A percentile compares a stretch with the other conserved stretches of the same genome.
Conservation (phyloP, 2,797 vertebrate genomes). For the Sciaenops ocellatus region DNA sequence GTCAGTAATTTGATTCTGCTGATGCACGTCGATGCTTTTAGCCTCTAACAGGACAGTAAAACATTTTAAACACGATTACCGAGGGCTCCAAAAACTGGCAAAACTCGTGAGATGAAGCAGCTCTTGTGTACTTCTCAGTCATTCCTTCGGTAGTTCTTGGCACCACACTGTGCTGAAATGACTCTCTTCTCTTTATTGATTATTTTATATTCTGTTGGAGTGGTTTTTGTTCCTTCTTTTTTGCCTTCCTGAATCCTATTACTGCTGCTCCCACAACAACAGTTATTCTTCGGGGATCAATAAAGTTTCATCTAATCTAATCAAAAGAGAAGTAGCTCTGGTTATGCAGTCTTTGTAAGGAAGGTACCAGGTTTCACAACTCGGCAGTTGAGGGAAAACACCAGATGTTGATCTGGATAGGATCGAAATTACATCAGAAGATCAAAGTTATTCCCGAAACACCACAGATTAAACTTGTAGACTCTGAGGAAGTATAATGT, state of each 20-base stretch:
- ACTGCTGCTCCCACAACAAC: slow-evolving; percentile 31
- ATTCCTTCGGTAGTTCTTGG: neutral
- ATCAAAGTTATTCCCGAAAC: neutral
- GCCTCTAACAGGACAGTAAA: neutral
- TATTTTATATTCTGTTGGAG: slow-evolving; percentile 52
- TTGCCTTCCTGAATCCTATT: slow-evolving; percentile 38
- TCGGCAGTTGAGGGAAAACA: neutral
- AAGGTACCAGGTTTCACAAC: slow-evolving; percentile 6
- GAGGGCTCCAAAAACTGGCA: neutral
- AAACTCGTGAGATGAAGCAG: neutral
- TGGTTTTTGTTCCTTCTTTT: slow-evolving; percentile 2
- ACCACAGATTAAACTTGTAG: neutral
- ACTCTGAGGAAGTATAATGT: too few species aligned
- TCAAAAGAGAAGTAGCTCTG: slow-evolving; percentile 31
- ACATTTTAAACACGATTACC: neutral
- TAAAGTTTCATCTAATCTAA: slow-evolving; percentile 55
- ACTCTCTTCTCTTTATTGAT: slow-evolving; percentile 35
- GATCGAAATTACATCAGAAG: neutral
- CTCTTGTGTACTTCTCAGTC: neutral
- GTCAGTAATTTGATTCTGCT: neutral
- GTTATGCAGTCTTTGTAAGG: slow-evolving; percentile 8
- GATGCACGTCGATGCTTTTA: neutral
- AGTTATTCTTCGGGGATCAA: slow-evolving; percentile 55
- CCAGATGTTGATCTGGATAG: slow-evolving; percentile 1
- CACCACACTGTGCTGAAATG: slow-evolving; percentile 14